These are phyloP conservation scores for Rhinella marina DNA, from an alignment of 2,797 vertebrate species.

Conservation along the genomic window DNA sequence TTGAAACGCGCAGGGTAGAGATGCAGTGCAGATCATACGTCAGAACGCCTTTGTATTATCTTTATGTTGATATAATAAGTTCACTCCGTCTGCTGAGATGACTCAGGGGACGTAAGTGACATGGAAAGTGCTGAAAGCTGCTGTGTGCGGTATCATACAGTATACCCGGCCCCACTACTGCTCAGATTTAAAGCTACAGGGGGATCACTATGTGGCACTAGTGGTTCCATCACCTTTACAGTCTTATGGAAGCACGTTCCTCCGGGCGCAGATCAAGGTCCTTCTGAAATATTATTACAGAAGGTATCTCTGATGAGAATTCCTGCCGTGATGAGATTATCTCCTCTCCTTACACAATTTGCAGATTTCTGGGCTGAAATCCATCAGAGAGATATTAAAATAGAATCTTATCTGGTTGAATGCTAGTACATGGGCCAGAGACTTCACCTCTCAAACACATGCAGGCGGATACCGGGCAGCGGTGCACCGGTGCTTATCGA, in stretches of 20 bases:
- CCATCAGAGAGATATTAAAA: constrained; percentile 58
- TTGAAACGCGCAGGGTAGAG: not conserved
- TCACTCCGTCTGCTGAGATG: not conserved
- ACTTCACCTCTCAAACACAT: constrained; percentile 32
- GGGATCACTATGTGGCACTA: too few relatives aligned
- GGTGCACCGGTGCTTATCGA: not conserved
- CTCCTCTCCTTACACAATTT: constrained; percentile 12
- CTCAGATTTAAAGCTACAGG: too few relatives aligned
- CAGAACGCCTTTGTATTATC: not conserved
- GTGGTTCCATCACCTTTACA: not conserved
- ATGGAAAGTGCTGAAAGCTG: not conserved
- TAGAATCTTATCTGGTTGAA: constrained; percentile 54
- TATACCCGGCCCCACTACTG: too few relatives aligned
- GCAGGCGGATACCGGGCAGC: constrained; percentile 26
- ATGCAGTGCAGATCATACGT: too few relatives aligned
- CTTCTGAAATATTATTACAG: constrained; percentile 42
- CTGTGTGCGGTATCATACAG: too few relatives aligned
- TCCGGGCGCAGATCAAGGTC: not conserved
- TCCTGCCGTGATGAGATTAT: constrained; percentile 32
- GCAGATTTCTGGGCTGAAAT: constrained; percentile 46
- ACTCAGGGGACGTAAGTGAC: not conserved
- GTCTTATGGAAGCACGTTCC: not conserved
- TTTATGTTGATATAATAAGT: not conserved
- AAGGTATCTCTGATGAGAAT: constrained; percentile 33
- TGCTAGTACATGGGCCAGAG: constrained; percentile 5